Conservation (phyloP, 1,140 invertebrate genomes). For the Mamestra configurata region DNA sequence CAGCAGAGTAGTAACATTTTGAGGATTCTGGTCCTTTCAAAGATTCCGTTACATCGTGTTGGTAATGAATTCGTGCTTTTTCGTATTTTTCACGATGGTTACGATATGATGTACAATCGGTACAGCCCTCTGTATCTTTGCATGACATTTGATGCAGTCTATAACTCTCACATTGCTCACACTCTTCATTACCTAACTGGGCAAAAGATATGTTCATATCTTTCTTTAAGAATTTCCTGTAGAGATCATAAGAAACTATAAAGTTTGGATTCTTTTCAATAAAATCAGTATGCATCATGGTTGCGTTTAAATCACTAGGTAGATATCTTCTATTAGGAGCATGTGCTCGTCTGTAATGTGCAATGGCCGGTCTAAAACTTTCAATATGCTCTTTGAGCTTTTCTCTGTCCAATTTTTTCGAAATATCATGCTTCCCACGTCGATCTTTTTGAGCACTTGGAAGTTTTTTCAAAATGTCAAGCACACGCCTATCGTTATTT, state of each 20-base stretch:
- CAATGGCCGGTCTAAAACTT: constrained; percentile 30
- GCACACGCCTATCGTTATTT: constrained; percentile 41
- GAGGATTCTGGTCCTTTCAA: background rate
- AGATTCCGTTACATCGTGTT: background rate
- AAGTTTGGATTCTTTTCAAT: background rate
- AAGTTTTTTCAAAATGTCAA: constrained; percentile 13
- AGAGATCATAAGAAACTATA: constrained; percentile 6
- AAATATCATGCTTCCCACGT: background rate
- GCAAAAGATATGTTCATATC: no score
- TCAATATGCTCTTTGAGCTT: constrained; percentile 23
- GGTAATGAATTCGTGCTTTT: no score
- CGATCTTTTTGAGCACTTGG: background rate
- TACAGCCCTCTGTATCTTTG: no score
- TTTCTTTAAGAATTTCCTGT: background rate
- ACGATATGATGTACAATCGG: no score
- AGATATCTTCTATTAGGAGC: constrained; percentile 20
- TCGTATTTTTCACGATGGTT: background rate
- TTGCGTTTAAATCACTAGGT: constrained; percentile 6
- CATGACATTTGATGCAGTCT: no score
- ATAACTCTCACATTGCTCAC: no score
- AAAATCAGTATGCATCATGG: background rate
- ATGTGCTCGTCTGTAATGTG: constrained; percentile 33
- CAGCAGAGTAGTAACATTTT: background rate
- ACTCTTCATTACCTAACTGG: no score
- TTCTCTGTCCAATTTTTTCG: background rate